phyloP scores from a whole-genome alignment of 2,888 invertebrate genomes.

The Drosophila rubida region DNA sequence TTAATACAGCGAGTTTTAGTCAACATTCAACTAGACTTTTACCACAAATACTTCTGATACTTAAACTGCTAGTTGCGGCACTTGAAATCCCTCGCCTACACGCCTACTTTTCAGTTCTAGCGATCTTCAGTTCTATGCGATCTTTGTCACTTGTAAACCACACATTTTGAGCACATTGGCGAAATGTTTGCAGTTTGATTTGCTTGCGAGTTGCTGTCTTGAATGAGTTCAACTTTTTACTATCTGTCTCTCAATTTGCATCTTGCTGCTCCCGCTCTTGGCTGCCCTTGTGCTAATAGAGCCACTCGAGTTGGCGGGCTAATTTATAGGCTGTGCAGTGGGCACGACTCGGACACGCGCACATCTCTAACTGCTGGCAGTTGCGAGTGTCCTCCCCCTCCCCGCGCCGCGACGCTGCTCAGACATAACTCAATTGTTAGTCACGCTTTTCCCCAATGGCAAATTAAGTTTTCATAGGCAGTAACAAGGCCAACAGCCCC shows the following conservation, averaged over 20 bases:
- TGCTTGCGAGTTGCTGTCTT: no score
- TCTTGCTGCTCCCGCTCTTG: background rate
- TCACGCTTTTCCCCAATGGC: conserved; percentile 41
- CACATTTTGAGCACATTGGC: no score
- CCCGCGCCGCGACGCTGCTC: background rate
- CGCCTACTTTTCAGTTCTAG: no score
- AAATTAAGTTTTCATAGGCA: conserved; percentile 75
- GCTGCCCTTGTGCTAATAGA: background rate
- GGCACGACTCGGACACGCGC: conserved; percentile 33
- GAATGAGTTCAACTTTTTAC: no score
- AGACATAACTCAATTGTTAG: conserved; percentile 67
- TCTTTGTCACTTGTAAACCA: no score
- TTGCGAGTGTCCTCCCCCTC: background rate
- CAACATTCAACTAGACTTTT: no score
- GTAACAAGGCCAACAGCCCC: conserved; percentile 53
- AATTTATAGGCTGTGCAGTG: conserved; percentile 10
- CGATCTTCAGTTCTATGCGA: no score
- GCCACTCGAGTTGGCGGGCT: conserved; percentile 4
- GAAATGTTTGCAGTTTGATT: no score
- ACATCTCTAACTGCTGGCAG: conserved; percentile 21
- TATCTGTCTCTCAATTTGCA: background rate
- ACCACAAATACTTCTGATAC: no score
- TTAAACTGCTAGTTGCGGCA: no score
- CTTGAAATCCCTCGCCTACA: no score
- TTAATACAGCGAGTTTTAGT: no score